Evolutionary conservation across 2,113 vertebrate species (phyloP), one percentile per base, ranked within the genome.

Genomic region (Paraplagusia blochii): DNA sequence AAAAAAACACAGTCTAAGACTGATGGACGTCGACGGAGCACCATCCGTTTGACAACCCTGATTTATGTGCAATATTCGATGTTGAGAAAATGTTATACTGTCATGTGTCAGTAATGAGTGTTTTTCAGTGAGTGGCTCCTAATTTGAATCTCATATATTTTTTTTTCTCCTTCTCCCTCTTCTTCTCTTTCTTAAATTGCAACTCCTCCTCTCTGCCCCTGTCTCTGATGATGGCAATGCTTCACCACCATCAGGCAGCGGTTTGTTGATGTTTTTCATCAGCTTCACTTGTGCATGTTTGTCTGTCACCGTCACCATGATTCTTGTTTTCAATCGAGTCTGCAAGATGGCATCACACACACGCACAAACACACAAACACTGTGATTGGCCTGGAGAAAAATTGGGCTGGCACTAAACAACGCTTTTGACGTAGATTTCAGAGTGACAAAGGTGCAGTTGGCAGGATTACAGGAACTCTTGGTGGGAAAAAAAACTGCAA

Each of bases 231-330:
- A 88, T 90, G 93, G 68, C 88, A 88, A 90, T 88, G 57, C 86
- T 89, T 84, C 80, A 59, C 80, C 82, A 86, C 82, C 79, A 89
- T 85, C 93, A 96, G 94, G 91, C 94, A 75, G 94, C 94, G 95
- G 94, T 97, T 94, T 83, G 94, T 96, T 89, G 75, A 80, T 78
- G 72, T 83, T 92, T 87, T 81, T 91, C 84, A 87, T 90, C 84
- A 72, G 82, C 85, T 83, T 84, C 69, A 80, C 79, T 80, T 66
- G 40, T 82, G 86, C 89, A 88, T 87, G 83, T 80, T 59, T 74
- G 48, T 82, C 53, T 40, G 57, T 80, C 69, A 63, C 71, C 61
- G 9, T 38, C 36, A 38, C 7, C 63, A 50, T 83, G 56, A 55
- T 75, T 67, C 58, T 60, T 48, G 53, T 53, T 65, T 14, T 53